phyloP scores from a whole-genome alignment of 2,888 invertebrate genomes.

The Poecilobothrus nobilitatus region DNA sequence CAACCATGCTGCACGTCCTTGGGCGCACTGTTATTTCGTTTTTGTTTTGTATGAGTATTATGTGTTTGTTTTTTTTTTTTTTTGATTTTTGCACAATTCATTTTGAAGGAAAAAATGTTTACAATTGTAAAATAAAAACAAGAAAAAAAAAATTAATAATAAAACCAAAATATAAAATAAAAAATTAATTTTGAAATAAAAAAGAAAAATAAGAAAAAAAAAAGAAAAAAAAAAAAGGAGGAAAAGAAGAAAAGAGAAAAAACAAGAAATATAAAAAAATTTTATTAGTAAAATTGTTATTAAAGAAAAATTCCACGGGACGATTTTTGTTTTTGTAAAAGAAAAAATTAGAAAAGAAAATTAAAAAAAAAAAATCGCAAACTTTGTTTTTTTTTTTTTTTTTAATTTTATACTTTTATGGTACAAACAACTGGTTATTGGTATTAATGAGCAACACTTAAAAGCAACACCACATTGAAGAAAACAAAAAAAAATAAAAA shows the following conservation, averaged over 20 bases:
- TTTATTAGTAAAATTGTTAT: constrained; percentile 15
- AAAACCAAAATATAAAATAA: neutral
- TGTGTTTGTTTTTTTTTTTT: constrained; percentile 14
- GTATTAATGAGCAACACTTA: neutral
- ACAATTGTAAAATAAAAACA: too few species aligned
- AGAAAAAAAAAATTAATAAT: neutral
- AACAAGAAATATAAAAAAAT: constrained; percentile 14
- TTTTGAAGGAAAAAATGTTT: too few species aligned
- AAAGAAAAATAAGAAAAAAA: constrained; percentile 9
- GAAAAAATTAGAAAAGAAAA: neutral
- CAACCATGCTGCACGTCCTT: constrained; percentile 78
- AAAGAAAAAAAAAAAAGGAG: neutral
- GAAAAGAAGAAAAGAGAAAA: neutral
- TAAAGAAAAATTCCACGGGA: neutral
- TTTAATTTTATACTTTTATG: neutral
- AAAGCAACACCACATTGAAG: neutral
- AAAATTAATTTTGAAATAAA: neutral
- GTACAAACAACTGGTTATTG: neutral
- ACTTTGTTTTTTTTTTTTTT: neutral
- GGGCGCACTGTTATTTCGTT: constrained; percentile 57
- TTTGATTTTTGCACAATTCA: constrained; percentile 26
- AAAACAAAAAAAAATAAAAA: neutral
- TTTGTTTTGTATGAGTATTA: constrained; percentile 22
- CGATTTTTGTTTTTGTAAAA: neutral
- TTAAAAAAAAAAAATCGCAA: neutral